Percentiles rank a stretch among this genome's conserved stretches.
Evolutionary conservation across 1,140 invertebrate species (phyloP).

Genomic region (Tetragnatha versicolor): DNA sequence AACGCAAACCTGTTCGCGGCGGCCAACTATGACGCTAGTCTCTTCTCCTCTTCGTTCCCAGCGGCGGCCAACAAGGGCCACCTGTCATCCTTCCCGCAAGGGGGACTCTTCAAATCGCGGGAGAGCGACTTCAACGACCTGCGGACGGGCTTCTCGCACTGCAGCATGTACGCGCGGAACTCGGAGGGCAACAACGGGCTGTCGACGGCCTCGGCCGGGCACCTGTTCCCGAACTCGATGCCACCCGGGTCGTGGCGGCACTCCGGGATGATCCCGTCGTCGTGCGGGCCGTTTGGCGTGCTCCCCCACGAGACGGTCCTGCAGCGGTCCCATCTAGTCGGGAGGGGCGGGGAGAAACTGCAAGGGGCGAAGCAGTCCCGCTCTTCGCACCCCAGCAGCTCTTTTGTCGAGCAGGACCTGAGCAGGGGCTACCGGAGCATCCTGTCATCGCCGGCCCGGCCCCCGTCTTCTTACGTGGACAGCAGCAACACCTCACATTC

Average conservation of each 20-base stretch:
- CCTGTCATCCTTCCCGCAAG: slow-evolving; percentile 48
- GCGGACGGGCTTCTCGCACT: slow-evolving; percentile 53
- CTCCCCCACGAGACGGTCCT: slow-evolving; percentile 57
- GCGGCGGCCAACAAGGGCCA: slow-evolving; percentile 53
- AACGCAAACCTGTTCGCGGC: slow-evolving; percentile 54
- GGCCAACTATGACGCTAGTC: slow-evolving; percentile 53
- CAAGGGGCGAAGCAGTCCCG: slow-evolving; percentile 49
- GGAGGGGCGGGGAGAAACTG: slow-evolving; percentile 43
- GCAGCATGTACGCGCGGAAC: slow-evolving; percentile 36
- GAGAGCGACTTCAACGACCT: slow-evolving; percentile 56
- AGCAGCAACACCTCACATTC: slow-evolving; percentile 42
- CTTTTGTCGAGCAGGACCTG: slow-evolving; percentile 54
- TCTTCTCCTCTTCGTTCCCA: slow-evolving; percentile 55
- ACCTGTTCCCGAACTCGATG: slow-evolving; percentile 48
- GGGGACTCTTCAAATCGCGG: slow-evolving; percentile 52
- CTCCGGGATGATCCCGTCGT: slow-evolving; percentile 52
- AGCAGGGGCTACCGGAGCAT: slow-evolving; percentile 44
- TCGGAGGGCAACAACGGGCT: slow-evolving; percentile 39
- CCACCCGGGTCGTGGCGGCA: slow-evolving; percentile 54
- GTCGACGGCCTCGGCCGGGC: not conserved
- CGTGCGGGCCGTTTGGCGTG: slow-evolving; percentile 57
- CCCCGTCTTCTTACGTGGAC: slow-evolving; percentile 52
- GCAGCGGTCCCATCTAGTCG: slow-evolving; percentile 49
- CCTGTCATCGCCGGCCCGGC: slow-evolving; percentile 48
- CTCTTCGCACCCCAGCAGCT: slow-evolving; percentile 5